phyloP scores from a whole-genome alignment of 2,888 invertebrate species.

The Dermolepida albohirtum region DNA sequence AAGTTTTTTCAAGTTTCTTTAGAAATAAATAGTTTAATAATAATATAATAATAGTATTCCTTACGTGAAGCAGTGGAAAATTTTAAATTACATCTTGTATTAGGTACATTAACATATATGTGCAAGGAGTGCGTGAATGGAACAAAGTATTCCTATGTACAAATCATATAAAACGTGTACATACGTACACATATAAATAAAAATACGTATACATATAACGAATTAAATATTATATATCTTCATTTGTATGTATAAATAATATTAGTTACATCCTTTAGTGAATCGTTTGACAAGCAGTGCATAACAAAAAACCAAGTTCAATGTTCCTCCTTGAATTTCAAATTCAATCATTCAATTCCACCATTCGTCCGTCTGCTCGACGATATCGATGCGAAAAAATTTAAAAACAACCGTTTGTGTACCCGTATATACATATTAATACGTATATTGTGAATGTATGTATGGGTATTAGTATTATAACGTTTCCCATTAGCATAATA shows the following conservation, averaged over 20 bases:
- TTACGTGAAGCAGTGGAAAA: too few species aligned
- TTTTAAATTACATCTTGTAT: too few species aligned
- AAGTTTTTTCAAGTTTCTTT: too few species aligned
- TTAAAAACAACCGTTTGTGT: slow-evolving; percentile 39
- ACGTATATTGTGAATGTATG: slow-evolving; percentile 1
- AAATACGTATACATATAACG: slow-evolving; percentile 18
- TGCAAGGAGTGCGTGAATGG: too few species aligned
- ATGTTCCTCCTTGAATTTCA: slow-evolving; percentile 45
- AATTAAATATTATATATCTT: slow-evolving; percentile 36
- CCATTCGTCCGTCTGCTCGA: slow-evolving; percentile 3
- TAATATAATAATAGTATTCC: too few species aligned
- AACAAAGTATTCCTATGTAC: too few species aligned
- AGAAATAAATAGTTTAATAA: too few species aligned
- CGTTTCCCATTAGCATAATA: slow-evolving; percentile 28
- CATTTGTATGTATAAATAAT: slow-evolving; percentile 44
- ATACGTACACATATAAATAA: slow-evolving; percentile 2
- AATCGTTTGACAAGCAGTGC: slow-evolving; percentile 48
- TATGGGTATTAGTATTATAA: slow-evolving; percentile 23
- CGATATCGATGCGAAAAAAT: slow-evolving; percentile 26
- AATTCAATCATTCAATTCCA: slow-evolving; percentile 35
- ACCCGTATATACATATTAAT: slow-evolving; percentile 14
- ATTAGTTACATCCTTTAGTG: slow-evolving; percentile 50
- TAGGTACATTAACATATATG: too few species aligned
- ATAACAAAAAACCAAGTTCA: slow-evolving; percentile 53
- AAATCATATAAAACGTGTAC: background rate